Base-by-base conservation (phyloP, 2,888 invertebrate genomes). In the Apeira syringaria region DNA sequence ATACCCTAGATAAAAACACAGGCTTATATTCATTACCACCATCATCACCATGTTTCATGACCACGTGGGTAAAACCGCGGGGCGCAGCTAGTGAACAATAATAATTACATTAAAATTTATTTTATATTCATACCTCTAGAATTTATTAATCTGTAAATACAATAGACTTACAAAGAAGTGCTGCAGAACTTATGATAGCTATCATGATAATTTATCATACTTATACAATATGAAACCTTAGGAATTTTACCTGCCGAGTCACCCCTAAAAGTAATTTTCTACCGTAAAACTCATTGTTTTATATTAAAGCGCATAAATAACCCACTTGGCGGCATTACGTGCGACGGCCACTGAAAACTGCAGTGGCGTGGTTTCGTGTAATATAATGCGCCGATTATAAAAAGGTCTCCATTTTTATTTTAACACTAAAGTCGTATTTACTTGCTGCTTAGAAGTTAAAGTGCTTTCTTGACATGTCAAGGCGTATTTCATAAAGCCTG, bases 331-430 rank as follows among this genome's bases (percentile, higher is more conserved):
- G 54, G 61, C 56, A 54, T 74, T 59, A 64, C 68, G 65, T 80
- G 72, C 66, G 50, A 52, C 60, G 59, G 54, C 18, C 35, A 17
- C 22, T 24, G 24, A 64, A 66, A 68, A 59, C 60, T 70, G 64
- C 69, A 68, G 38, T 72, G 37, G 65, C 72, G 68, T 75, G 74
- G 60, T 58, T 58, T 51, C 38, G 53, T 61, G 61, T 58, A 63
- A 61, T 74, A 64, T 64, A 65, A 63, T 52, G 55, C 42, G 41
- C 56, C 58, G 52, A 68, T 65, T 65, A 67, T 59, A 57, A 50
- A 61, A 62, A 55, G 36, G 53, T 53, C 55, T 48, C 46, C 18
- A 40, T 48, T 49, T 42, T 46, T 51, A 39, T 32, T 28, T 3
- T 17, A 9, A n/a, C 10, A 9, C 9, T 25, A 10, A 7, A 0